Percentiles rank a stretch among this genome's conserved stretches.
These are phyloP conservation scores for Porites cylindrica DNA, from an alignment of 92 coral and sea anemone species.

Conservation along the genomic window DNA sequence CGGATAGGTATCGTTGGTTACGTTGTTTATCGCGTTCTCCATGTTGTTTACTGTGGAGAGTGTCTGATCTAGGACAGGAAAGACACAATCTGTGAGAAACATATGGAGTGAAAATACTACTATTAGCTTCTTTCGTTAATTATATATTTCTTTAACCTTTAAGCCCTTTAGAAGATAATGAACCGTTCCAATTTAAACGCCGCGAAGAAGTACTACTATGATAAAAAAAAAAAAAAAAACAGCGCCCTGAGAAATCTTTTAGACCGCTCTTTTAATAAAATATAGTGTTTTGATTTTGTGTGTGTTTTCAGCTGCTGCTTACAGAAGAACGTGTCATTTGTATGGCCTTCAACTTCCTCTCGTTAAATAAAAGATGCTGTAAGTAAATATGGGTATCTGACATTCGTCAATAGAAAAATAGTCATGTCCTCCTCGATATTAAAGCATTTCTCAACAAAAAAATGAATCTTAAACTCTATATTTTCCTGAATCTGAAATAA, in stretches of 20 bases:
- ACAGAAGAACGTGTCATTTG: not conserved
- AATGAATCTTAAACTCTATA: too few relatives aligned
- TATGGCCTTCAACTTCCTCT: not conserved
- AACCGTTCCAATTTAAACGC: not conserved
- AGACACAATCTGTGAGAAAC: not conserved
- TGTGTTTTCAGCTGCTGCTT: not conserved
- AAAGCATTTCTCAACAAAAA: too few relatives aligned
- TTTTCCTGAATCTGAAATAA: too few relatives aligned
- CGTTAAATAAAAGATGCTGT: too few relatives aligned
- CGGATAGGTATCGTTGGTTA: conserved; percentile 19
- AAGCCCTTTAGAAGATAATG: not conserved
- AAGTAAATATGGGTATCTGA: not conserved
- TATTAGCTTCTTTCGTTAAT: too few relatives aligned
- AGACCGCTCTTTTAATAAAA: too few relatives aligned
- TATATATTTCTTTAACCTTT: not conserved
- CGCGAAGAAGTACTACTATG: not conserved
- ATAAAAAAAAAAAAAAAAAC: too few relatives aligned
- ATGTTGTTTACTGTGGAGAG: not conserved
- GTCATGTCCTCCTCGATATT: too few relatives aligned
- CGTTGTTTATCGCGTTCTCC: conserved; percentile 10
- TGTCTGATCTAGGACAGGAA: not conserved
- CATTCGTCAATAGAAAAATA: too few relatives aligned
- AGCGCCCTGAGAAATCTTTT: too few relatives aligned
- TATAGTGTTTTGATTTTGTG: too few relatives aligned
- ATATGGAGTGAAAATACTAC: not conserved